Conservation (phyloP, 2,113 vertebrate genomes). For the Trogon melanurus region DNA sequence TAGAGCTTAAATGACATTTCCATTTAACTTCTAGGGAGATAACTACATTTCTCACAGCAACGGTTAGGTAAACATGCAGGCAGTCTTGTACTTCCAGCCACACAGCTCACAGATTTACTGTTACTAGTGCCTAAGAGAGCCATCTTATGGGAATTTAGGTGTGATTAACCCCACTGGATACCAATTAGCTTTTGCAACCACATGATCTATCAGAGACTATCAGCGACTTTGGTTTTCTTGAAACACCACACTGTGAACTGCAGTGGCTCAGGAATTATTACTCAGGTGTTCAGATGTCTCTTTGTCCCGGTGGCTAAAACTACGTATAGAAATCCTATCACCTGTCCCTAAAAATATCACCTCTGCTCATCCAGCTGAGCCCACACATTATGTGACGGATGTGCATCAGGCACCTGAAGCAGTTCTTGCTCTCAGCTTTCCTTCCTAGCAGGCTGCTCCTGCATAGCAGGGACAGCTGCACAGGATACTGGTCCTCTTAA, state of each 20-base stretch:
- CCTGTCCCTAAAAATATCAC: not conserved
- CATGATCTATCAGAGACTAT: not conserved
- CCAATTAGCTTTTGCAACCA: constrained; percentile 35
- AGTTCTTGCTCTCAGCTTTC: not conserved
- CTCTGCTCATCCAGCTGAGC: not conserved
- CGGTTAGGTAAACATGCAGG: not conserved
- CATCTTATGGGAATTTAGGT: not conserved
- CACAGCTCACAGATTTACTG: not conserved
- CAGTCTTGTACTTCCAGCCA: not conserved
- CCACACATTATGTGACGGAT: not conserved
- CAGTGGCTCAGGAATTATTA: not conserved
- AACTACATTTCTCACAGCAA: not conserved
- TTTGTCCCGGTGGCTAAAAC: not conserved
- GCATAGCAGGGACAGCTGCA: not conserved
- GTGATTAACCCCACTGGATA: constrained; percentile 47
- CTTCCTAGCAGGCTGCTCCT: not conserved
- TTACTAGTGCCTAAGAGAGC: not conserved
- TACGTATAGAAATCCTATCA: not conserved
- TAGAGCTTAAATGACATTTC: constrained; percentile 23
- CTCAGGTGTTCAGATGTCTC: not conserved
- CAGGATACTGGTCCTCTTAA: not conserved
- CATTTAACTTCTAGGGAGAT: not conserved
- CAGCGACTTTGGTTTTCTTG: not conserved
- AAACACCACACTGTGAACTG: not conserved
- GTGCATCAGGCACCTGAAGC: not conserved